Percentiles rank a stretch among this genome's conserved stretches.
phyloP scores from a whole-genome alignment of 2,797 vertebrate genomes.

The Eupleurogrammus muticus region DNA sequence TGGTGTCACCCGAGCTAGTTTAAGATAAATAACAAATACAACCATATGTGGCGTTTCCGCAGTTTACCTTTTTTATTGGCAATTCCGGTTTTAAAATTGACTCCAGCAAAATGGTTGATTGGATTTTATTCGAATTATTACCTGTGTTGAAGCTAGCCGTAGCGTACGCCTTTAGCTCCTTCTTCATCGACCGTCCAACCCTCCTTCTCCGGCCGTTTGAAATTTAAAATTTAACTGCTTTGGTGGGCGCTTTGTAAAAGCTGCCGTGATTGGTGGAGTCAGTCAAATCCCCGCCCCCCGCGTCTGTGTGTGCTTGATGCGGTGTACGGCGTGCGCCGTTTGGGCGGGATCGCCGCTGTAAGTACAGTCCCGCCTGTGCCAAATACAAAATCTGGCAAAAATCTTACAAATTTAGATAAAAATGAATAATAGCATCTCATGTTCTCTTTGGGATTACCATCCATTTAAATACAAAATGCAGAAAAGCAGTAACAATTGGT shows the following conservation, averaged over 20 bases:
- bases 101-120: accelerated
- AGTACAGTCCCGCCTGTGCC: not conserved
- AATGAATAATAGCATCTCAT: too few species aligned
- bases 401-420: too few species aligned
- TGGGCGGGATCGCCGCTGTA: conserved; percentile 25
- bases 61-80: accelerated
- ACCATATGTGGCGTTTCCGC: too few species aligned
- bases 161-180: too few species aligned
- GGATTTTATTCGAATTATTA: not conserved
- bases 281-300: not conserved
- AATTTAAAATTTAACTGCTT: conserved; percentile 77
- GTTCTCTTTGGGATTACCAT: too few species aligned
- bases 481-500: too few species aligned
- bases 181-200: too few species aligned
- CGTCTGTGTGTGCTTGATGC: accelerated
- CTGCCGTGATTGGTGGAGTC: conserved; percentile 68
- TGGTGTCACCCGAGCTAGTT: too few species aligned
- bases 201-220: conserved; percentile 65
- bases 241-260: conserved; percentile 29
- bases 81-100: accelerated
- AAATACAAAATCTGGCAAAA: too few species aligned
- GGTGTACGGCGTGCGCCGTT: accelerated
- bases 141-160: not conserved
- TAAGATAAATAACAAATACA: too few species aligned
- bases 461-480: too few species aligned